Evolutionary conservation across 1,140 invertebrate genomes (phyloP).

Genomic region (Drosophila lacertosa): DNA sequence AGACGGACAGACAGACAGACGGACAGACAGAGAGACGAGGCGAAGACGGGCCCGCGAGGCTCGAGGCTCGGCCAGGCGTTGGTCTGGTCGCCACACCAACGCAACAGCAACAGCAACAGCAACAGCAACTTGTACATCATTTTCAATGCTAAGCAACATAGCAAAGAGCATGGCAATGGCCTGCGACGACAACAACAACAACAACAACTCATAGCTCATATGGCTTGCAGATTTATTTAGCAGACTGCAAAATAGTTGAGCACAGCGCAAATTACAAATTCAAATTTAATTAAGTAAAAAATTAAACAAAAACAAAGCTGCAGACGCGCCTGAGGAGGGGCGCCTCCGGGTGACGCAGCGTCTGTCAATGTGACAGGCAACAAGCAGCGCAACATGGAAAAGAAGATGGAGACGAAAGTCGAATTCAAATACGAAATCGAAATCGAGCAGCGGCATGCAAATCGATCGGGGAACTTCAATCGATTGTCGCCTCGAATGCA

Average conservation of each 20-base stretch:
- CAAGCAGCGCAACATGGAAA: slow-evolving; percentile 75
- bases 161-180: slow-evolving; percentile 55
- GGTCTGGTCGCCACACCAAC: slow-evolving; percentile 70
- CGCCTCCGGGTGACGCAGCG: slow-evolving; percentile 18
- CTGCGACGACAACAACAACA: slow-evolving; percentile 51
- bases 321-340: slow-evolving; percentile 63
- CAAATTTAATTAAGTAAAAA: slow-evolving; percentile 83
- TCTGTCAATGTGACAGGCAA: slow-evolving; percentile 80
- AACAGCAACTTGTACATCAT: slow-evolving; percentile 77
- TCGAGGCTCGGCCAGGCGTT: slow-evolving; percentile 44
- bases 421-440: slow-evolving; percentile 9
- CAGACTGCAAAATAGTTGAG: slow-evolving; percentile 61
- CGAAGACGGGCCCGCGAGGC: slow-evolving; percentile 7
- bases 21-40: slow-evolving; percentile 12
- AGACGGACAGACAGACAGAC: slow-evolving; percentile 6
- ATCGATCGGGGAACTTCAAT: slow-evolving; percentile 78
- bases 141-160: slow-evolving; percentile 80
- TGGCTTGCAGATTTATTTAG: slow-evolving; percentile 73
- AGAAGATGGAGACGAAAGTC: slow-evolving; percentile 8
- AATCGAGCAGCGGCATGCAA: slow-evolving; percentile 52
- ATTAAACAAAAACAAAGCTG: slow-evolving; percentile 75
- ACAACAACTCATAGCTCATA: slow-evolving; percentile 58
- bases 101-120: slow-evolving; percentile 51
- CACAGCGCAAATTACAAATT: slow-evolving; percentile 78
- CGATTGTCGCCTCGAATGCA: slow-evolving; percentile 50